Evolutionary conservation across 1,140 invertebrate species (phyloP), one percentile per base, ranked within the genome.

Genomic region (Caenorhabditis briggsae): DNA sequence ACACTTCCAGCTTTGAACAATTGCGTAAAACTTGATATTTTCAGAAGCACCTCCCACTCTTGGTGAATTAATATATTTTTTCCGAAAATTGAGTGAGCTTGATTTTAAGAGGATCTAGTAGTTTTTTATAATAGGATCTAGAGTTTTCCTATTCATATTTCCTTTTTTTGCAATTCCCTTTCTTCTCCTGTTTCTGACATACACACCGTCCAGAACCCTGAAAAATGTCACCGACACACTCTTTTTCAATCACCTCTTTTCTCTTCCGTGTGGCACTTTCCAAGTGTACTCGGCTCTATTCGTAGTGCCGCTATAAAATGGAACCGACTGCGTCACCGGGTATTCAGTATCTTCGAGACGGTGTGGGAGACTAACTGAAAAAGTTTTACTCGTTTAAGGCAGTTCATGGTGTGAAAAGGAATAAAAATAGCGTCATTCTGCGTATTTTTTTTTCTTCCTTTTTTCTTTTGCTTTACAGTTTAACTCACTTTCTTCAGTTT

Each of bases 281-380:
- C 41, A 58, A 33, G 65, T 61, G 46, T 74, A 85, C 9, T 20
- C 61, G 0, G 64, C 48, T 23, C 48, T 50, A 50, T 85, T 85
- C 2, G 84, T 85, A 12, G 84, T 85, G 18, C 46, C 64, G 12
- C 33, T 46, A 59, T 74, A 85, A 43, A 85, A 85, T 33, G 65
- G 61, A 74, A 64, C 56, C 41, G 46, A 16, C 59, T 64, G 56
- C 41, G 82, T 83, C 56, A 46, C 56, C 2, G 82, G 82, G 82
- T 83, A 83, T 16, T 84, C 59, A n/a, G 59, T 84, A 25, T 58
- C 82, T 83, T 83, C 53, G 53, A 83, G 46, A 12, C 20, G 46
- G 59, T 84, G 83, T 65, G 46, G 83, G 33, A 50, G 59, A 25
- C 12, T 18, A 5, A 64, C 59, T 61, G 46, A 65, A 84, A 58